These are phyloP conservation scores for Coreoperca whiteheadi DNA, from an alignment of 2,113 vertebrate species.

Conservation along the genomic window DNA sequence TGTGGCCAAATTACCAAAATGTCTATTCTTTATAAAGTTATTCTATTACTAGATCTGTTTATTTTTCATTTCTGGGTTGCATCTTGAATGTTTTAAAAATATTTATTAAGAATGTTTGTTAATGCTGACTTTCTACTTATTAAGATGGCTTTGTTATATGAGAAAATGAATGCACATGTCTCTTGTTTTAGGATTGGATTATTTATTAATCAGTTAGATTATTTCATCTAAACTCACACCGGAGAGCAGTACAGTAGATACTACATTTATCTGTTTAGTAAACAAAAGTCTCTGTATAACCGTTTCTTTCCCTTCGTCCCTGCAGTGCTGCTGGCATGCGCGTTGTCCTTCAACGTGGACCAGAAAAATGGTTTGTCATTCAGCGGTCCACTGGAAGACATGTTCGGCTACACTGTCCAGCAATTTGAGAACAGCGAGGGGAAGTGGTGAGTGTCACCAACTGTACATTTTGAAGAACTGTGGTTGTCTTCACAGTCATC, in stretches of 20 bases:
- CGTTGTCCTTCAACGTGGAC: conserved; percentile 91
- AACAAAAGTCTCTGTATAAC: background rate
- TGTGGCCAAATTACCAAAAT: conserved; percentile 5
- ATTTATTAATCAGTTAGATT: conserved; percentile 25
- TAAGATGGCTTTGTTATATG: background rate
- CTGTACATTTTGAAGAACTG: background rate
- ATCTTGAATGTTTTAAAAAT: conserved; percentile 28
- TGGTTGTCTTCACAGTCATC: background rate
- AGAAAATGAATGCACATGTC: background rate
- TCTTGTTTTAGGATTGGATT: conserved; percentile 28
- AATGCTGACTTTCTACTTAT: background rate
- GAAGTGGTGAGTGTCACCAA: conserved; percentile 90
- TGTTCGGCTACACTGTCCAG: conserved; percentile 98
- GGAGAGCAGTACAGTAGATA: background rate
- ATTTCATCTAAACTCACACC: background rate
- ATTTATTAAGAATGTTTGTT: conserved; percentile 26
- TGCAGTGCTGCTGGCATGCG: conserved; percentile 83
- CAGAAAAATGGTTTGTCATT: conserved; percentile 94
- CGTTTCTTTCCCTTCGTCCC: conserved; percentile 11
- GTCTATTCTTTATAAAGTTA: conserved; percentile 13
- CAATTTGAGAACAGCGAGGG: conserved; percentile 98
- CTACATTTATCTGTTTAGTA: background rate
- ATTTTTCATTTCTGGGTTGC: conserved; percentile 21
- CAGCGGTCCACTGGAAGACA: conserved; percentile 91
- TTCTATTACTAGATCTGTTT: conserved; percentile 12